Evolutionary conservation across 2,888 invertebrate species (phyloP), one percentile per base, ranked within the genome.

Genomic region (Drosophila algonquin): DNA sequence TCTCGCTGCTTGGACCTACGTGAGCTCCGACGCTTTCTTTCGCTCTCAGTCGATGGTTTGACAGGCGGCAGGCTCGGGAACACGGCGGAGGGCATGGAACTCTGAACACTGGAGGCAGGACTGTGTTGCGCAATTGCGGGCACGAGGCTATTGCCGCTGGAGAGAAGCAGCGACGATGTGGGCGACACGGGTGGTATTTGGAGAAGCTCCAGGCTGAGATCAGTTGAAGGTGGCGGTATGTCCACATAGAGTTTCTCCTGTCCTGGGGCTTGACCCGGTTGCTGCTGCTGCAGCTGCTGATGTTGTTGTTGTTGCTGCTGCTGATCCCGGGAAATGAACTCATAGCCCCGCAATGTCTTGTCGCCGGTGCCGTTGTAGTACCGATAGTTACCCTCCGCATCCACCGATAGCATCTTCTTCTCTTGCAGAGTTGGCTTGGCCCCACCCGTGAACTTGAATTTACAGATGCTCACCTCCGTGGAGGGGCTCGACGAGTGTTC

Each of bases 381-480:
- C 30, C 96, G 93, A 79, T 97, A 97, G 89, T 97, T 97, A 0
- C 97, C 97, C 1, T 97, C 97, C 0, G 97, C 95, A 90, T 97
- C 97, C 0, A 98, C 97, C 0, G 97, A 97, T 0, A 98, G 93
- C 95, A 97, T 97, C 91, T 98, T 98, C 92, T 98, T 98, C 89
- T 98, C 97, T 90, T 98, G 97, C 54, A 98, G 90, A 65, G 95
- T 95, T 0, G 98, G 98, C 77, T 97, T 97, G 0, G 97, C 96
- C 0, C 98, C 98, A 0, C 97, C 97, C 0, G 97, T 97, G 90
- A 98, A 97, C 91, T 98, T 98, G 90, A 98, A 98, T 91, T 98
- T 98, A 91, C 98, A 98, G 89, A 98, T 98, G 91, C 96, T 96
- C 48, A 97, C 97, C 92, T 97, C 96, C 0, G 96, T 96, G 0